Base-by-base conservation (phyloP, 2,888 invertebrate species). In the Allolobophora icterica region DNA sequence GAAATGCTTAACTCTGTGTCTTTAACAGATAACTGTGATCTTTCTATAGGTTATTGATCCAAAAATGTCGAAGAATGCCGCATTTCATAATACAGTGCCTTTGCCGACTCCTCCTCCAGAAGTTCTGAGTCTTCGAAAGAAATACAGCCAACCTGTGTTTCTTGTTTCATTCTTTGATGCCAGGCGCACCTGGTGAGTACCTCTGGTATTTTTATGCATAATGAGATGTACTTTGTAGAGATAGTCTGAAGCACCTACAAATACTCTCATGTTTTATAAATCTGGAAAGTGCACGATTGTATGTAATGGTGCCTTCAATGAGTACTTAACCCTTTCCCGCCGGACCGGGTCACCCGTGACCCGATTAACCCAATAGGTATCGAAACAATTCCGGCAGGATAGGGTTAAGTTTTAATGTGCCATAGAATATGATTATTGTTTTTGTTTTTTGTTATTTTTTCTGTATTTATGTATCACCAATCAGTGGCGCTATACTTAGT, bases 81-180 rank as follows among this genome's bases (percentile, higher is more conserved):
- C 38, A 30, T 83, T 90, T 38, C 90, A 90, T 40, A 83, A 90
- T 38, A 84, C 84, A 40, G 33, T 90, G 30, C 84, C 87, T 30
- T 40, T 90, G 40, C 90, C 90, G 0, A 98, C 98, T 0, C 99
- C 99, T 8, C 99, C 99, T 0, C 97, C 97, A 93, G 98, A 98
- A 95, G 98, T 99, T 0, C 96, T 99, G 45, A 97, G 97, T 52
- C 96, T 98, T 89, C 94, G 94, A 92, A 94, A 97, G 93, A 98
- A 98, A 95, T 97, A 97, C 95, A 96, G 97, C 8, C 97, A 98
- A 93, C 97, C 97, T 8, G 97, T 98, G 21, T 98, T 97, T 95
- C 96, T 99, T 89, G 98, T 99, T 38, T 96, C 99, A 15, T 99
- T 99, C 96, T 99, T 99, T 95, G 99, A 99, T 95, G 98, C 97